These are phyloP conservation scores for Nemoura dubitans DNA, from an alignment of 2,888 invertebrate genomes.

Conservation along the genomic window DNA sequence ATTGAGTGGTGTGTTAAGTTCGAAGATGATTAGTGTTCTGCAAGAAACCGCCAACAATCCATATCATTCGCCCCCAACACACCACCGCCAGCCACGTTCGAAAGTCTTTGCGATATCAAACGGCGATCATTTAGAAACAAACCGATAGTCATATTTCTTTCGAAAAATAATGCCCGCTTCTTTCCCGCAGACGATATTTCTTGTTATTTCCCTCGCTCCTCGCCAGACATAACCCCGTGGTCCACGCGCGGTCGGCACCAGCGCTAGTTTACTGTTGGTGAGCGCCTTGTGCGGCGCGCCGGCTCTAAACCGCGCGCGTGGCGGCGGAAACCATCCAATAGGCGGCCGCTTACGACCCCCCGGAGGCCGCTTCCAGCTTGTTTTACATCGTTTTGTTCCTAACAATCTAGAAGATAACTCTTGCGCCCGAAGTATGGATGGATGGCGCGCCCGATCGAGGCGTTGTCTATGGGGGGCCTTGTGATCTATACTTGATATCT, in stretches of 20 bases:
- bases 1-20: too few relatives aligned
- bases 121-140: neutral
- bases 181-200: neutral
- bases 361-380: slow-evolving; percentile 61
- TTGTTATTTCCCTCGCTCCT: neutral
- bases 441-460: neutral
- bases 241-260: too few relatives aligned
- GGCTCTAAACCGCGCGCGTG: neutral
- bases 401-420: slow-evolving; percentile 59
- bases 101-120: neutral
- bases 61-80: too few relatives aligned
- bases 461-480: slow-evolving; percentile 30
- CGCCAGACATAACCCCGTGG: too few relatives aligned
- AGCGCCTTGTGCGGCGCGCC: too few relatives aligned
- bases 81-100: too few relatives aligned
- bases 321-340: neutral
- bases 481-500: slow-evolving; percentile 25
- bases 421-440: slow-evolving; percentile 45
- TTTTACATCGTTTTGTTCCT: slow-evolving; percentile 65
- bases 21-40: too few relatives aligned
- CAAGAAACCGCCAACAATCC: too few relatives aligned
- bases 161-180: slow-evolving; percentile 25
- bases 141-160: slow-evolving; percentile 12
- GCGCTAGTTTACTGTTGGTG: too few relatives aligned
- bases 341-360: slow-evolving; percentile 56